phyloP scores from a whole-genome alignment of 2,113 vertebrate species.

The Nanorana parkeri region DNA sequence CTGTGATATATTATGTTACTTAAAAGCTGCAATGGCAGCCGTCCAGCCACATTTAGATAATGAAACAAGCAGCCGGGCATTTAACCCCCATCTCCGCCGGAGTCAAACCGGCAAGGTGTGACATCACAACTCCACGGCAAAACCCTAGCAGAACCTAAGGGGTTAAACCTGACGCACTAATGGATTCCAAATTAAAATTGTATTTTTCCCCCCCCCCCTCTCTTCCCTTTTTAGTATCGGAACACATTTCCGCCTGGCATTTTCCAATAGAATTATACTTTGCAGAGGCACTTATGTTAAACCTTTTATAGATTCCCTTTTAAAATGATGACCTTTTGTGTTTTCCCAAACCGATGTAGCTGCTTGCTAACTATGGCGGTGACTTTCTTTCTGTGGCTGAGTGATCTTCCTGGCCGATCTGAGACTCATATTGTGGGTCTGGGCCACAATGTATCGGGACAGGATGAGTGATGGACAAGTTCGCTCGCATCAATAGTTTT shows the following conservation, averaged over 20 bases:
- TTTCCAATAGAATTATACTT: conserved; percentile 4
- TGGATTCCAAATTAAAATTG: conserved; percentile 23
- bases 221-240: conserved; percentile 26
- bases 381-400: not conserved
- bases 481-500: too few relatives aligned
- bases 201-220: too few relatives aligned
- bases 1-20: conserved; percentile 49
- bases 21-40: conserved; percentile 40
- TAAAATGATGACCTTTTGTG: conserved; percentile 47
- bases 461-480: too few relatives aligned
- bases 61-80: not conserved
- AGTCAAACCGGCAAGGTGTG: not conserved
- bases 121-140: too few relatives aligned
- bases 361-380: conserved; percentile 5
- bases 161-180: not conserved
- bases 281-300: conserved; percentile 29
- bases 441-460: not conserved
- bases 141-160: not conserved
- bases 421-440: not conserved
- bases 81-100: conserved; percentile 28
- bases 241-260: conserved; percentile 23
- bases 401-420: not conserved
- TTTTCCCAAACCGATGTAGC: conserved; percentile 38
- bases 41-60: conserved; percentile 54
- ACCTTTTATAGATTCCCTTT: conserved; percentile 45